Evolutionary conservation across 2,797 vertebrate species (phyloP).

Genomic region (Naso thynnoides): DNA sequence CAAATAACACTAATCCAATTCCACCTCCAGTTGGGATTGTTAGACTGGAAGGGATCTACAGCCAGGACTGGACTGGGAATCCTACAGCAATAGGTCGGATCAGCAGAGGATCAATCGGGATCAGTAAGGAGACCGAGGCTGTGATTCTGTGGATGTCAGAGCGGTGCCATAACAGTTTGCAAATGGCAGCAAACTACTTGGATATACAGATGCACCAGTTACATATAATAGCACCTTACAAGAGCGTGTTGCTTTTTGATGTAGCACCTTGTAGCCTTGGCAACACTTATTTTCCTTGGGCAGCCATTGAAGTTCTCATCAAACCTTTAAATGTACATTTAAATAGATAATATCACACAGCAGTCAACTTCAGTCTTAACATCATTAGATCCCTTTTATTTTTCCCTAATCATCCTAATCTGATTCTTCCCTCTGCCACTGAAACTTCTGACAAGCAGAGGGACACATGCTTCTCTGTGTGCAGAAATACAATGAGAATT

Average conservation of each 20-base stretch:
- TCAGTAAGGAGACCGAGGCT: constrained; percentile 39
- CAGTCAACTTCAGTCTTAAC: neutral
- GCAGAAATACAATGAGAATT: constrained; percentile 27
- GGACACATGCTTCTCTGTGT: constrained; percentile 22
- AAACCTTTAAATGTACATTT: constrained; percentile 13
- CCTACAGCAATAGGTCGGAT: constrained; percentile 48
- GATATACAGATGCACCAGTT: neutral
- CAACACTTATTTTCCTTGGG: constrained; percentile 8
- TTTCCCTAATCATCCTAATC: constrained; percentile 11
- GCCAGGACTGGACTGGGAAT: constrained; percentile 44
- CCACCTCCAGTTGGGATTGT: constrained; percentile 49
- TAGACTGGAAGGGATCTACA: constrained; percentile 47
- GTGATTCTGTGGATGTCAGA: constrained; percentile 26
- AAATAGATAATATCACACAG: neutral
- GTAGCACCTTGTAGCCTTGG: neutral
- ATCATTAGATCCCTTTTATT: constrained; percentile 25
- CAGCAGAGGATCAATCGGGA: constrained; percentile 51
- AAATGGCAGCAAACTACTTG: constrained; percentile 16
- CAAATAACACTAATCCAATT: constrained; percentile 56
- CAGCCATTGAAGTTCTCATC: neutral
- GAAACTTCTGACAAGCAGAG: constrained; percentile 32
- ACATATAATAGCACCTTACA: constrained; percentile 15
- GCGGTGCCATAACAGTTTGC: constrained; percentile 12
- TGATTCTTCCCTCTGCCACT: neutral
- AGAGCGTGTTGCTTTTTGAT: constrained; percentile 1